These are phyloP conservation scores for Acipenser ruthenus DNA, from an alignment of 2,797 vertebrate species.

Conservation along the genomic window DNA sequence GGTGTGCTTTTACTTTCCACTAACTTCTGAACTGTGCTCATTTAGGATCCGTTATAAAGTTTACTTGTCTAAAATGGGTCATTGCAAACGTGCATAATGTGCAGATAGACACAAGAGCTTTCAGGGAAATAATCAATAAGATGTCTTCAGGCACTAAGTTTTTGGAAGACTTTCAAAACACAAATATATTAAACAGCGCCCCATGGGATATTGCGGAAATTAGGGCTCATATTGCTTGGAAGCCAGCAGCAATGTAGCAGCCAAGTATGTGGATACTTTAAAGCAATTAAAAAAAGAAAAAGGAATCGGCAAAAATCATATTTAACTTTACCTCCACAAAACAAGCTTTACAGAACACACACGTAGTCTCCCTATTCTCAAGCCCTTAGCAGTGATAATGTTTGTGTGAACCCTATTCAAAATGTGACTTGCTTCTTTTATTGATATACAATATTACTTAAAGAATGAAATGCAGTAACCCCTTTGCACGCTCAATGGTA, in stretches of 20 bases:
- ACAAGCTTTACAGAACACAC: too few relatives aligned
- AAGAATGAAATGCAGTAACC: too few relatives aligned
- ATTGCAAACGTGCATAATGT: slow-evolving; percentile 44
- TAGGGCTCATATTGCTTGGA: neutral
- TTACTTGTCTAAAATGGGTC: slow-evolving; percentile 44
- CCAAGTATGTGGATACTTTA: neutral
- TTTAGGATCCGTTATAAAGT: slow-evolving; percentile 29
- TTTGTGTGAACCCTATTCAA: too few relatives aligned
- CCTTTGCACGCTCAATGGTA: too few relatives aligned
- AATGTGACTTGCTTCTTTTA: too few relatives aligned
- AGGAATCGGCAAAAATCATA: too few relatives aligned
- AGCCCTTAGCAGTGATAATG: too few relatives aligned
- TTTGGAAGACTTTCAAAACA: neutral
- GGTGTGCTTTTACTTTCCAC: too few relatives aligned
- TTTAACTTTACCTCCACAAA: too few relatives aligned
- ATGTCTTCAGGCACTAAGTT: slow-evolving; percentile 32
- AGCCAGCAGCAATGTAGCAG: neutral
- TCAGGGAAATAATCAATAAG: slow-evolving; percentile 49
- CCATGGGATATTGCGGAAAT: neutral
- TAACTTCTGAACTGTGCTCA: too few relatives aligned
- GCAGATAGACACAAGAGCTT: slow-evolving; percentile 28
- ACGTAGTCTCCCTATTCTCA: too few relatives aligned
- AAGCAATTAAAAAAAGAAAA: neutral
- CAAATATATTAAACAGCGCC: neutral
- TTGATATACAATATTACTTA: too few relatives aligned